Conservation (phyloP, 2,888 invertebrate genomes). For the Halocaridina rubra region DNA sequence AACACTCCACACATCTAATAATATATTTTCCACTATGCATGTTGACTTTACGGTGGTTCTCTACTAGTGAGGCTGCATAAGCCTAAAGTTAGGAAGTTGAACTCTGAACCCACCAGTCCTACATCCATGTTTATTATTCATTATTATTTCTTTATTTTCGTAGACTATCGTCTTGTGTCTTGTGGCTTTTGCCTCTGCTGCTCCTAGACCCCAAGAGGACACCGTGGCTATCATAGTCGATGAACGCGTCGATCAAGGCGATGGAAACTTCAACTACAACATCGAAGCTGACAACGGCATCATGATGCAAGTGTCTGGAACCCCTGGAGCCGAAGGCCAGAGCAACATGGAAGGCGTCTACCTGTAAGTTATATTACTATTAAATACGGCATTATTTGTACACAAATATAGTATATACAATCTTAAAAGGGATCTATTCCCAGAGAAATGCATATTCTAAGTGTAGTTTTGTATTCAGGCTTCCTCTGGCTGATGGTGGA, state of each 20-base stretch:
- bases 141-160: not conserved
- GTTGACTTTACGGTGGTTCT: too few relatives aligned
- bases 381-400: not conserved
- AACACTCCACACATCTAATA: too few relatives aligned
- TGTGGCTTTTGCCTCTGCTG: conserved; percentile 23
- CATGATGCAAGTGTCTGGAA: conserved; percentile 3
- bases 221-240: not conserved
- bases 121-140: not conserved
- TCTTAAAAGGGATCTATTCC: not conserved
- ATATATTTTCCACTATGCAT: too few relatives aligned
- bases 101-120: not conserved
- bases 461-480: not conserved
- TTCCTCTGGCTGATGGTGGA: conserved; percentile 15
- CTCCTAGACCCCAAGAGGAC: not conserved
- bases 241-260: not conserved
- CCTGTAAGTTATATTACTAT: not conserved
- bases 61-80: not conserved
- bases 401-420: not conserved
- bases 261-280: conserved; percentile 25
- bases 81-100: not conserved
- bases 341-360: conserved; percentile 24
- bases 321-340: conserved; percentile 14
- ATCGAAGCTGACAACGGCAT: conserved; percentile 35
- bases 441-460: not conserved
- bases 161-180: conserved; percentile 23